A percentile compares a stretch with the other conserved stretches of the same genome.
These are phyloP conservation scores for Meandrusa payeni DNA, from an alignment of 2,888 invertebrate genomes.

Conservation along the genomic window DNA sequence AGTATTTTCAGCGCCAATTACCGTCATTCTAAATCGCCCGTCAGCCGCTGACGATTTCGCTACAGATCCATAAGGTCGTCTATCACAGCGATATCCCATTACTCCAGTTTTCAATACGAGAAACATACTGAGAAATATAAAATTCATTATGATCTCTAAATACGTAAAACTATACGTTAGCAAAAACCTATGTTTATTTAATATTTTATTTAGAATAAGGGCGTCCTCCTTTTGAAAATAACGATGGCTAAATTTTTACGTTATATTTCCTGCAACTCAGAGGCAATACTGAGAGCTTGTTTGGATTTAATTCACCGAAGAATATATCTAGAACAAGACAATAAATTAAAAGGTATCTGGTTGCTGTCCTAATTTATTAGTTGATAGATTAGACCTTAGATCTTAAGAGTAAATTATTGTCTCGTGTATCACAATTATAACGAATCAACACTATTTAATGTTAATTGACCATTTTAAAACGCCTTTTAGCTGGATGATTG, in stretches of 20 bases:
- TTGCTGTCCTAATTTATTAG: conserved; percentile 21
- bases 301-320: conserved; percentile 5
- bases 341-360: conserved; percentile 26
- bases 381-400: conserved; percentile 24
- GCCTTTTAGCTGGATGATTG: no score
- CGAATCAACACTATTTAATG: conserved; percentile 2
- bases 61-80: conserved; percentile 60
- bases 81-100: conserved; percentile 55
- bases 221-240: no score
- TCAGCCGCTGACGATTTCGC: conserved; percentile 56
- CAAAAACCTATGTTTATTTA: no score
- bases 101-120: conserved; percentile 19
- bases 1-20: conserved; percentile 46
- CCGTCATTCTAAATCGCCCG: conserved; percentile 53
- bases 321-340: conserved; percentile 18
- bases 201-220: no score
- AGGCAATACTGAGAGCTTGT: conserved; percentile 3
- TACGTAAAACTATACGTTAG: no score
- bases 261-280: neutral
- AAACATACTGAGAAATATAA: conserved; percentile 3
- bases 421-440: conserved; percentile 14
- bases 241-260: no score
- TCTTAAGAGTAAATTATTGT: conserved; percentile 21
- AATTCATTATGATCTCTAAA: conserved; percentile 12
- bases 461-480: no score